A percentile compares a stretch with the other conserved stretches of the same genome.
phyloP scores from a whole-genome alignment of 2,113 vertebrate genomes.

The Sebastes schlegelii region DNA sequence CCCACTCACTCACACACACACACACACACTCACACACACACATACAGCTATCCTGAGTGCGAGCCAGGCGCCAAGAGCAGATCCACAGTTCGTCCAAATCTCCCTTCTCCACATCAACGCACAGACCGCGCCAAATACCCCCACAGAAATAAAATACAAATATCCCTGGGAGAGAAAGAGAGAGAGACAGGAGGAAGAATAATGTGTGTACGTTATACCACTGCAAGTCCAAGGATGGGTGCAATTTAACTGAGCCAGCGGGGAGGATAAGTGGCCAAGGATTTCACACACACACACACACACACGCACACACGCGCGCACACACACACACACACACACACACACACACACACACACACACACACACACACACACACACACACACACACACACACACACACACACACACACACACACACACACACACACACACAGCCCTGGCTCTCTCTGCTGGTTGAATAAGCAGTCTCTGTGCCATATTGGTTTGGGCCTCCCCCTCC shows the following conservation, averaged over 20 bases:
- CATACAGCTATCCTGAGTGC: conserved; percentile 36
- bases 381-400: conserved; percentile 25
- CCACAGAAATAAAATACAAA: conserved; percentile 64
- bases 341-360: conserved; percentile 19
- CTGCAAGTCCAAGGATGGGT: conserved; percentile 62
- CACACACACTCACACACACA: conserved; percentile 37
- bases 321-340: conserved; percentile 1
- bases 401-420: conserved; percentile 19
- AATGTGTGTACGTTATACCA: conserved; percentile 38
- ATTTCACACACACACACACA: conserved; percentile 28
- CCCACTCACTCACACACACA: conserved; percentile 14
- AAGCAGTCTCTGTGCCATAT: conserved; percentile 76
- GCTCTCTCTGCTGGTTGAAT: conserved; percentile 66
- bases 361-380: not conserved
- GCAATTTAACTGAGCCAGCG: conserved; percentile 66
- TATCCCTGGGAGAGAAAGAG: conserved; percentile 53
- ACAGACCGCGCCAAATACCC: conserved; percentile 55
- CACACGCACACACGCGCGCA: conserved; percentile 13
- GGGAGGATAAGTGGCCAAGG: conserved; percentile 57
- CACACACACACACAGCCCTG: conserved; percentile 49
- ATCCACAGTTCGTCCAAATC: conserved; percentile 58
- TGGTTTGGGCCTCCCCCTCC: conserved; percentile 72
- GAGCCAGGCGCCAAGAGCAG: conserved; percentile 66
- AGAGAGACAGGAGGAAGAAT: conserved; percentile 54
- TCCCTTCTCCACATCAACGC: conserved; percentile 64